A percentile compares a stretch with the other conserved stretches of the same genome.
These are phyloP conservation scores for Botia kubotai DNA, from an alignment of 2,797 vertebrate species.

Conservation along the genomic window DNA sequence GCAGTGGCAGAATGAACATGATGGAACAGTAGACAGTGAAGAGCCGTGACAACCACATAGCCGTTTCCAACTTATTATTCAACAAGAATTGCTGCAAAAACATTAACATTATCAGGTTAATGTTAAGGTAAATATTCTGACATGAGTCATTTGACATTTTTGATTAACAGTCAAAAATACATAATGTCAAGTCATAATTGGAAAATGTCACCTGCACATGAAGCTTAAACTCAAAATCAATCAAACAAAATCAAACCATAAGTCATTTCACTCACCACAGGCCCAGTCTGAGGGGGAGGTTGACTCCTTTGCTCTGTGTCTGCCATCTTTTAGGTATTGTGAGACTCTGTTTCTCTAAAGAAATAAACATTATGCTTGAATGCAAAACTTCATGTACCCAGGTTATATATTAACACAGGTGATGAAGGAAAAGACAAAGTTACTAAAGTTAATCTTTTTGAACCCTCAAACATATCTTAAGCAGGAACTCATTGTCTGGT, in stretches of 20 bases:
- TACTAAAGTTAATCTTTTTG: conserved; percentile 14
- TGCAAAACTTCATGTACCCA: not conserved
- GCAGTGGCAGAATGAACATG: conserved; percentile 94
- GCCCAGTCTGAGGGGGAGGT: conserved; percentile 72
- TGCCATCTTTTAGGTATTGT: conserved; percentile 73
- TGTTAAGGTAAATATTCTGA: not conserved
- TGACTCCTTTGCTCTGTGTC: conserved; percentile 74
- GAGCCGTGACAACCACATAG: conserved; percentile 97
- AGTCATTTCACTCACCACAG: conserved; percentile 68
- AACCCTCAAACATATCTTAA: conserved; percentile 1
- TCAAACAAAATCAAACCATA: not conserved
- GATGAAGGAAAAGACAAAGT: not conserved
- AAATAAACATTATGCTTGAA: conserved; percentile 38
- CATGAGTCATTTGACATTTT: not conserved
- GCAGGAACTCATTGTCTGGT: not conserved
- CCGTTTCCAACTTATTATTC: conserved; percentile 95
- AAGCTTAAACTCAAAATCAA: too few species aligned
- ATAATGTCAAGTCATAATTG: not conserved
- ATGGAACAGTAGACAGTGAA: conserved; percentile 97
- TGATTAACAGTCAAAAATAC: not conserved
- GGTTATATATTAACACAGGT: not conserved
- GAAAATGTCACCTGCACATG: not conserved
- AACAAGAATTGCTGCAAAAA: conserved; percentile 91
- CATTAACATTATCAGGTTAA: conserved; percentile 34
- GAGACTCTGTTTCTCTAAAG: conserved; percentile 12